A percentile compares a stretch with the other conserved stretches of the same genome.
Conservation (phyloP, 1,140 invertebrate genomes). For the Amyelois transitella region DNA sequence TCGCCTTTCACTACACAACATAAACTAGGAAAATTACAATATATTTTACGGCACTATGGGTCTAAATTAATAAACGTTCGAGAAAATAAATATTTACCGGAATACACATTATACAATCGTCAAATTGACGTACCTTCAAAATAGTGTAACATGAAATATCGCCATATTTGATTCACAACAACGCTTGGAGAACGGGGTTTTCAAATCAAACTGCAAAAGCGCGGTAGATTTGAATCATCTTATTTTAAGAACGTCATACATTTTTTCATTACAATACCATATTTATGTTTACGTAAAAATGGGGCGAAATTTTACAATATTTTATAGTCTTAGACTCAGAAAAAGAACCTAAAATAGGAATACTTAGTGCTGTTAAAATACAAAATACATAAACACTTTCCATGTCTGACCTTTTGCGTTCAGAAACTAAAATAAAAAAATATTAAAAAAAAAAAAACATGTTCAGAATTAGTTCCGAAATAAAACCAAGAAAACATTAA, state of each 20-base stretch:
- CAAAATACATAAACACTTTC: too few relatives aligned
- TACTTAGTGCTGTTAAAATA: too few relatives aligned
- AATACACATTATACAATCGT: constrained; percentile 69
- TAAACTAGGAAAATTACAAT: constrained; percentile 27
- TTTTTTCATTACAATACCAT: too few relatives aligned
- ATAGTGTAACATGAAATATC: constrained; percentile 74
- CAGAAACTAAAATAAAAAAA: too few relatives aligned
- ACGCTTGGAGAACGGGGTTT: constrained; percentile 72
- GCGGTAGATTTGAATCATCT: constrained; percentile 53
- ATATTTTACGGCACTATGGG: constrained; percentile 28
- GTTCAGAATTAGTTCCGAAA: too few relatives aligned
- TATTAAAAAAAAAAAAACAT: too few relatives aligned
- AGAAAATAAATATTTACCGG: constrained; percentile 64
- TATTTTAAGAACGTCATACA: neutral
- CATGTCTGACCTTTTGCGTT: too few relatives aligned
- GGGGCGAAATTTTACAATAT: too few relatives aligned
- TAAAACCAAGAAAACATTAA: too few relatives aligned
- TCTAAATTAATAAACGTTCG: constrained; percentile 30
- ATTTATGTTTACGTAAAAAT: too few relatives aligned
- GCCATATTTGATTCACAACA: constrained; percentile 76
- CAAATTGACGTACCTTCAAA: constrained; percentile 75
- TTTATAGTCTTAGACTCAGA: too few relatives aligned
- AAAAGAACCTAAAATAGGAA: too few relatives aligned
- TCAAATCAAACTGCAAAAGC: constrained; percentile 45
- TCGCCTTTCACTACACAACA: constrained; percentile 57